Conservation (phyloP, 23 tunicate species). For the Trididemnum miniatum region DNA sequence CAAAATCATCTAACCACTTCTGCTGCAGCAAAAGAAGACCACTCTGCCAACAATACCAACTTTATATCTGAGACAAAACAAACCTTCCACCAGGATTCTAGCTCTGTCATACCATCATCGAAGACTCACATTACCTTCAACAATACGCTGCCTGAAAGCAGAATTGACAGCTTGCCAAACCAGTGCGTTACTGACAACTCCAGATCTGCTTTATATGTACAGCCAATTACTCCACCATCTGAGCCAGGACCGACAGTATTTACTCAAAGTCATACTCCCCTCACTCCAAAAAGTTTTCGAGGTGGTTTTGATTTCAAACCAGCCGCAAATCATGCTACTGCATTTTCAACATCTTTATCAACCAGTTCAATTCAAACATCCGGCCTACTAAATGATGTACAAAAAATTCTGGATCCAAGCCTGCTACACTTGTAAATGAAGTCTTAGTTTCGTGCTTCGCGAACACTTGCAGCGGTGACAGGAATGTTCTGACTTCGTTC, state of each 20-base stretch:
- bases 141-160: neutral
- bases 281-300: neutral
- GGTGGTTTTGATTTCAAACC: neutral
- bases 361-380: neutral
- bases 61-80: neutral
- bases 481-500: no score
- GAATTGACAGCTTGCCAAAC: neutral
- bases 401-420: conserved; percentile 4
- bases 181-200: neutral
- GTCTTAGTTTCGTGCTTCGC: no score
- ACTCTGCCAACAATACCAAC: neutral
- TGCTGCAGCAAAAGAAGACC: neutral
- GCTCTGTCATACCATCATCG: neutral
- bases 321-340: neutral
- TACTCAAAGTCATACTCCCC: conserved; percentile 16
- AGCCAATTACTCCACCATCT: conserved; percentile 6
- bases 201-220: neutral
- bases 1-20: neutral
- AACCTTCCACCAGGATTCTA: neutral
- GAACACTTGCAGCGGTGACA: no score
- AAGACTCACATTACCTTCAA: neutral
- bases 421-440: neutral
- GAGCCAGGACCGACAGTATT: conserved; percentile 8
- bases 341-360: neutral
- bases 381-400: conserved; percentile 8